These are phyloP conservation scores for Colinus virginianus DNA, from an alignment of 2,113 vertebrate genomes.

Conservation along the genomic window DNA sequence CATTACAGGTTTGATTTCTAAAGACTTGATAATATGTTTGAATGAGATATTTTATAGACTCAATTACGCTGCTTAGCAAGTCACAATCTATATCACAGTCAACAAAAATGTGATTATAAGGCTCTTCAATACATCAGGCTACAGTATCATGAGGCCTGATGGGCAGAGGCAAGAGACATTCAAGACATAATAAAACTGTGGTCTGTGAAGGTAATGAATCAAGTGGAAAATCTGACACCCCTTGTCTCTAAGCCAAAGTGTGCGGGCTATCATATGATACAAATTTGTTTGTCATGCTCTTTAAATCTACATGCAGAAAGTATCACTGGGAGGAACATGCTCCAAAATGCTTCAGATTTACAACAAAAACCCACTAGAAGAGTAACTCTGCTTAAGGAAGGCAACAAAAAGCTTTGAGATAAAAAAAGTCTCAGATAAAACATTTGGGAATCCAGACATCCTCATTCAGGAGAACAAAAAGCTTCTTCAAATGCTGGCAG, in stretches of 20 bases:
- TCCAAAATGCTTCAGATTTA: background rate
- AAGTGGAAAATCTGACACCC: background rate
- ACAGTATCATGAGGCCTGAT: background rate
- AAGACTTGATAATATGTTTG: background rate
- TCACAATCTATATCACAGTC: background rate
- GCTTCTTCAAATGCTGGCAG: background rate
- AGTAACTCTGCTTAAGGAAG: background rate
- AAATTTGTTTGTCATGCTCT: background rate
- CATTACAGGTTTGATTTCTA: background rate
- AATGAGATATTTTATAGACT: background rate
- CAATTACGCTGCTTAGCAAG: background rate
- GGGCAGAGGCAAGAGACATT: background rate
- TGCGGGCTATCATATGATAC: background rate
- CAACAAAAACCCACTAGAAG: accelerated
- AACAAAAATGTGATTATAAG: background rate
- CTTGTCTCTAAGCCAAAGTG: background rate
- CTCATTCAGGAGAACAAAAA: background rate
- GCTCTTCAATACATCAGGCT: background rate
- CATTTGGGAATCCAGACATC: background rate
- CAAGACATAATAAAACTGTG: background rate
- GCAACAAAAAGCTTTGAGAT: background rate
- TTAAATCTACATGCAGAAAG: background rate
- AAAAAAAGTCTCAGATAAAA: background rate
- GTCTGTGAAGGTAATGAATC: background rate
- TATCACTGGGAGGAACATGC: background rate